Evolutionary conservation across 2,797 vertebrate genomes (phyloP).

Genomic region (Buceros bicornis): DNA sequence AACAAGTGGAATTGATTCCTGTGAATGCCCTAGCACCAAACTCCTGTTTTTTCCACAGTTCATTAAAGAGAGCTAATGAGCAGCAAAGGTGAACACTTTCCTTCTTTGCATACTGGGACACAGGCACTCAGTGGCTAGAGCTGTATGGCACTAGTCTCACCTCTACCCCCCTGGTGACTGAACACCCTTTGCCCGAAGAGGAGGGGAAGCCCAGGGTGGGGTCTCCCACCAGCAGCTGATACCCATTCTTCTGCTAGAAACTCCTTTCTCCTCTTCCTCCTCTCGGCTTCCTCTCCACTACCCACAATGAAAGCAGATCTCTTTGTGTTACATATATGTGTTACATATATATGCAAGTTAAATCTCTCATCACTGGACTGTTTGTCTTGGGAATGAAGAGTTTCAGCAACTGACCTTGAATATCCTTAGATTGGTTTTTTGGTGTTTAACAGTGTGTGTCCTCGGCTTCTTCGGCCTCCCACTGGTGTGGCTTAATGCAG

Average conservation of each 20-base stretch:
- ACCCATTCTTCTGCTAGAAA: background rate
- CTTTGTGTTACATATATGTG: background rate
- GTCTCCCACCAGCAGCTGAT: background rate
- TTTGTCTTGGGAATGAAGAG: background rate
- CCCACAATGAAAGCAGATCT: background rate
- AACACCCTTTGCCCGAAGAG: background rate
- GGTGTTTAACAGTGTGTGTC: background rate
- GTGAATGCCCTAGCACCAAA: background rate
- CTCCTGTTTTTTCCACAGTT: background rate
- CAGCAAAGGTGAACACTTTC: background rate
- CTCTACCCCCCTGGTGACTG: accelerated
- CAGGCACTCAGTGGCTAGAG: background rate
- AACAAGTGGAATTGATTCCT: background rate
- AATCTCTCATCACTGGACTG: background rate
- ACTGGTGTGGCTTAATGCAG: background rate
- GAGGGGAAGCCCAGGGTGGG: accelerated
- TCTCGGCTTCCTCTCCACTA: background rate
- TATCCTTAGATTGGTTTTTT: background rate
- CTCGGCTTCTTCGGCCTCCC: background rate
- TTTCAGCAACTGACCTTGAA: background rate
- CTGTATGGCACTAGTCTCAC: background rate
- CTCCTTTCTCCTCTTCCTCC: background rate
- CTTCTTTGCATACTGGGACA: background rate
- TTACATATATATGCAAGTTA: background rate
- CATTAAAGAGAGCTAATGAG: background rate